Conservation (phyloP, 2,888 invertebrate genomes). For the Papilio protenor region DNA sequence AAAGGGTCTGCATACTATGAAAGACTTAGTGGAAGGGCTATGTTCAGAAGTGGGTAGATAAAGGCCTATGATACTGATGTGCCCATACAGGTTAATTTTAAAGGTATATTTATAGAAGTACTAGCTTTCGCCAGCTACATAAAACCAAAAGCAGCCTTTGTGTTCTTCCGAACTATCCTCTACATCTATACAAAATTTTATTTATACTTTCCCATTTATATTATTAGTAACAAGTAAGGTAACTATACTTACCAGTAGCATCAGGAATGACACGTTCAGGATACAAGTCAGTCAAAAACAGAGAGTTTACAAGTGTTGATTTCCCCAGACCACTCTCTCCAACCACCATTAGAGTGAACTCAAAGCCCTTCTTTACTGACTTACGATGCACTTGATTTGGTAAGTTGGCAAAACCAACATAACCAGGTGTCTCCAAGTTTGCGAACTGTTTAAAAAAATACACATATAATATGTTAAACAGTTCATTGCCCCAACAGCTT, state of each 20-base stretch:
- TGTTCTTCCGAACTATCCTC: too few species aligned
- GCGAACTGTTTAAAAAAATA: slow-evolving; percentile 86
- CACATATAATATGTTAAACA: slow-evolving; percentile 4
- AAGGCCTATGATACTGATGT: neutral
- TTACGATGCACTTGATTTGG: slow-evolving; percentile 99
- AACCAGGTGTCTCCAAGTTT: slow-evolving; percentile 93
- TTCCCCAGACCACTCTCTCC: slow-evolving; percentile 97
- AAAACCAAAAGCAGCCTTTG: too few species aligned
- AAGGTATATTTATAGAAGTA: too few species aligned
- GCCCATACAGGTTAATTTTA: too few species aligned
- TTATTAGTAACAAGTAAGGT: too few species aligned
- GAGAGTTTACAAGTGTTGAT: slow-evolving; percentile 97
- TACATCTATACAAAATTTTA: too few species aligned
- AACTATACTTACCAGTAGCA: slow-evolving; percentile 88
- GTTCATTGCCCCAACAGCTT: neutral
- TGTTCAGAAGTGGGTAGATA: too few species aligned
- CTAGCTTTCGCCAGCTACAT: too few species aligned
- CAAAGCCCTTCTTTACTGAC: slow-evolving; percentile 98
- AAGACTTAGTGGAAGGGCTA: too few species aligned
- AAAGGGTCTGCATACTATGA: too few species aligned
- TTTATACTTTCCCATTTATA: too few species aligned
- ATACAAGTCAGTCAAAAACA: slow-evolving; percentile 97
- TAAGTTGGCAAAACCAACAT: slow-evolving; percentile 97
- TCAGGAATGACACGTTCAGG: slow-evolving; percentile 95
- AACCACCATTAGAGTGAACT: slow-evolving; percentile 98